A percentile compares a stretch with the other conserved stretches of the same genome.
phyloP scores from a whole-genome alignment of 2,797 vertebrate species.

The Caiman crocodilus region DNA sequence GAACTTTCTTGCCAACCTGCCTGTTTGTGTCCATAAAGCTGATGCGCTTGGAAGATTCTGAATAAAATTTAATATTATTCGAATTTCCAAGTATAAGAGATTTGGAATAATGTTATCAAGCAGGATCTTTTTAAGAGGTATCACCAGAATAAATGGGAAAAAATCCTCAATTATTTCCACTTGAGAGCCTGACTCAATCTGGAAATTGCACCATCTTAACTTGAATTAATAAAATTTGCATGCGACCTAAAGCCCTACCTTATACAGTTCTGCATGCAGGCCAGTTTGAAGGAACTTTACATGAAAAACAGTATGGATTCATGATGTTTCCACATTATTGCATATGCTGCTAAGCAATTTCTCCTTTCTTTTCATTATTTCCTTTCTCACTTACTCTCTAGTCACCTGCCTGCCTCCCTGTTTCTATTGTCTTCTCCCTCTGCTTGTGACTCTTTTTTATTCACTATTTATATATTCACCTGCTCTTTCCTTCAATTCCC shows the following conservation, averaged over 20 bases:
- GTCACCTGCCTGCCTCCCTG: not conserved
- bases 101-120: not conserved
- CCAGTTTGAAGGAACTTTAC: not conserved
- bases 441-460: not conserved
- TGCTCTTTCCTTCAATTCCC: not conserved
- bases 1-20: too few species aligned
- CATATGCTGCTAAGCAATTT: not conserved
- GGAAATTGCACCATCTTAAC: not conserved
- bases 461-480: not conserved
- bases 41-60: too few species aligned
- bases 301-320: not conserved
- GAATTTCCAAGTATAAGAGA: not conserved
- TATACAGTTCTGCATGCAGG: not conserved
- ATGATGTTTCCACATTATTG: too few species aligned
- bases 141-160: not conserved
- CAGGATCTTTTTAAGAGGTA: not conserved
- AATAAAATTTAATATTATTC: not conserved
- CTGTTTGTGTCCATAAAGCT: too few species aligned
- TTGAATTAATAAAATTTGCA: not conserved
- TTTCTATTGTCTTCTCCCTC: not conserved
- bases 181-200: not conserved
- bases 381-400: not conserved
- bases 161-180: not conserved
- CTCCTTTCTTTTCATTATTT: not conserved
- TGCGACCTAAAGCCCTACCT: not conserved